Evolutionary conservation across 1,140 invertebrate genomes (phyloP).

Genomic region (Drosophila lowei): DNA sequence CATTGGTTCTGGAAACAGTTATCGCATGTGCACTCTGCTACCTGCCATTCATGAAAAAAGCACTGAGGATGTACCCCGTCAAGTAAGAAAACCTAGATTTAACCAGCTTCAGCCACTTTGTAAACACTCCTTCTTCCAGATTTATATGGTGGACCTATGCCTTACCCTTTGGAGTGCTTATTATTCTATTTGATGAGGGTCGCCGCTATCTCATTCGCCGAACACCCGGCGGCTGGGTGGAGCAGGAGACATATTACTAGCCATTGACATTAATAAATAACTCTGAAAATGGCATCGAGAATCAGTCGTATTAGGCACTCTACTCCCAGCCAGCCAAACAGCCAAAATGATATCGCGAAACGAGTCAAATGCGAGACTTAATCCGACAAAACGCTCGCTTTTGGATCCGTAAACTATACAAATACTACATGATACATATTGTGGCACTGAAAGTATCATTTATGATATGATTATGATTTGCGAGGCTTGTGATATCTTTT

Average conservation of each 20-base stretch:
- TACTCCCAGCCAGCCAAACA: too few species aligned
- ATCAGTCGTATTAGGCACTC: too few species aligned
- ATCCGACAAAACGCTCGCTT: too few species aligned
- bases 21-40: constrained; percentile 89
- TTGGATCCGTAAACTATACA: too few species aligned
- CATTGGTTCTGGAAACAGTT: constrained; percentile 89
- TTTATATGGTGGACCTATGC: constrained; percentile 84
- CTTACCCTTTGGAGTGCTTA: constrained; percentile 88
- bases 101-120: too few species aligned
- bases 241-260: constrained; percentile 92
- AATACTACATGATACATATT: too few species aligned
- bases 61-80: constrained; percentile 45
- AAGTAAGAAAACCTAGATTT: constrained; percentile 13
- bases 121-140: constrained; percentile 2
- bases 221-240: constrained; percentile 89
- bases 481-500: too few species aligned
- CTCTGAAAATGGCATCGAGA: too few species aligned
- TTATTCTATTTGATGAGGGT: constrained; percentile 91
- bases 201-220: constrained; percentile 88
- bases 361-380: too few species aligned
- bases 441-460: too few species aligned
- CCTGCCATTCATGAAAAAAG: constrained; percentile 86
- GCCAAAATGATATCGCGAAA: too few species aligned
- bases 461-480: too few species aligned
- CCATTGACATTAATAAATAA: neutral